phyloP scores from a whole-genome alignment of 2,888 invertebrate genomes.

The Thecocarcelia acutangulata region DNA sequence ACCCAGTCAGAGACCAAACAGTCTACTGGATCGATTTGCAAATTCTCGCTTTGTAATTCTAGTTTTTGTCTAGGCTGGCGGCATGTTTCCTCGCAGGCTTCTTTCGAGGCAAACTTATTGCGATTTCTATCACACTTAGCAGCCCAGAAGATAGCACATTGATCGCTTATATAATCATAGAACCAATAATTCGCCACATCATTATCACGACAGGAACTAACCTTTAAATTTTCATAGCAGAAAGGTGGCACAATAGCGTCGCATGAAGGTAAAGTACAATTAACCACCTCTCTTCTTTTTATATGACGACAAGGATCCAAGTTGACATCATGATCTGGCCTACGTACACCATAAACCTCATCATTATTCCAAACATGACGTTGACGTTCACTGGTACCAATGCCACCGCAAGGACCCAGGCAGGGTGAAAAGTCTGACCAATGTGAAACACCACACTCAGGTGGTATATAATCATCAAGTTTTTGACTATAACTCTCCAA shows the following conservation, averaged over 20 bases:
- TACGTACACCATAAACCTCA: constrained; percentile 75
- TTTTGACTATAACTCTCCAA: constrained; percentile 77
- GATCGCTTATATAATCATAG: constrained; percentile 86
- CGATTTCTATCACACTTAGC: constrained; percentile 92
- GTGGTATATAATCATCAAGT: constrained; percentile 77
- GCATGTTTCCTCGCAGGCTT: constrained; percentile 87
- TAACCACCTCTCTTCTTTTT: constrained; percentile 77
- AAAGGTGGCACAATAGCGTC: constrained; percentile 76
- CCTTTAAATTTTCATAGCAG: constrained; percentile 81
- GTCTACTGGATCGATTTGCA: constrained; percentile 77
- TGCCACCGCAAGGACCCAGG: constrained; percentile 88
- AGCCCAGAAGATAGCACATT: constrained; percentile 93
- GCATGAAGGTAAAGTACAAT: constrained; percentile 77
- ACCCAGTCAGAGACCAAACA: constrained; percentile 83
- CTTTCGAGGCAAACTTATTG: constrained; percentile 91
- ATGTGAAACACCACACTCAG: constrained; percentile 84
- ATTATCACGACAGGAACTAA: constrained; percentile 90
- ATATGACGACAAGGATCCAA: constrained; percentile 78
- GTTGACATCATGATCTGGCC: constrained; percentile 73
- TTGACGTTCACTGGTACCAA: constrained; percentile 85
- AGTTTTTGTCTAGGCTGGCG: constrained; percentile 76
- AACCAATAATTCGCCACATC: constrained; percentile 91
- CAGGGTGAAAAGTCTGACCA: constrained; percentile 94
- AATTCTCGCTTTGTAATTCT: constrained; percentile 74
- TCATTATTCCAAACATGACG: constrained; percentile 79